Conservation (phyloP, 2,113 vertebrate genomes). For the Forbesichthys agassizii region DNA sequence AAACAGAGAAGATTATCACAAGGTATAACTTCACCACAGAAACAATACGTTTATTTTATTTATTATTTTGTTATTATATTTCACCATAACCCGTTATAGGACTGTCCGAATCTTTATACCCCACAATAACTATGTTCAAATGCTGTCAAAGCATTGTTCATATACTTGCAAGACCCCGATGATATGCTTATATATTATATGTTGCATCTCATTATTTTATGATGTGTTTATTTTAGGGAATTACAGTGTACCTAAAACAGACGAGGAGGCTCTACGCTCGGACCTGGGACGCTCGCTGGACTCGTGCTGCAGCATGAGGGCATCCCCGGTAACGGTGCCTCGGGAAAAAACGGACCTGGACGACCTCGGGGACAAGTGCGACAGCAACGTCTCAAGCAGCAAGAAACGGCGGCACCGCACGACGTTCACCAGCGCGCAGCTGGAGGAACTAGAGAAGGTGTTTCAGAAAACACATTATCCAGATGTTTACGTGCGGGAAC, state of each 20-base stretch:
- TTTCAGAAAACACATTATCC: conserved; percentile 99
- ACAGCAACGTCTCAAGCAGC: conserved; percentile 97
- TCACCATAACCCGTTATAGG: no score
- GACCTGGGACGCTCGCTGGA: conserved; percentile 86
- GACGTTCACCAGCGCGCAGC: conserved; percentile 95
- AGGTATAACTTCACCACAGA: no score
- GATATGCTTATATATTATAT: conserved; percentile 3
- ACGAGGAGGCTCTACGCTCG: conserved; percentile 83
- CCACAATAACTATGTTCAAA: no score
- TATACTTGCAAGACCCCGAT: background rate
- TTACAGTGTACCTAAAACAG: conserved; percentile 85
- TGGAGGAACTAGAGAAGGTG: conserved; percentile 97
- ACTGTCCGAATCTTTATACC: no score
- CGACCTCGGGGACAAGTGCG: conserved; percentile 90
- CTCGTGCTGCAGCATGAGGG: conserved; percentile 83
- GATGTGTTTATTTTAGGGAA: conserved; percentile 64
- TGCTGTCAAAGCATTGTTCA: no score
- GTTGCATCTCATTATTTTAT: background rate
- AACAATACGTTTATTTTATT: no score
- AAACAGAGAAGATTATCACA: no score
- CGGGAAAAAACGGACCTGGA: conserved; percentile 88
- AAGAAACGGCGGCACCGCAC: conserved; percentile 96
- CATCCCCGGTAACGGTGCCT: conserved; percentile 82
- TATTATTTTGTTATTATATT: no score
- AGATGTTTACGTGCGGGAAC: conserved; percentile 97